Evolutionary conservation across 2,888 invertebrate species (phyloP).

Genomic region (Acleris sparsana): DNA sequence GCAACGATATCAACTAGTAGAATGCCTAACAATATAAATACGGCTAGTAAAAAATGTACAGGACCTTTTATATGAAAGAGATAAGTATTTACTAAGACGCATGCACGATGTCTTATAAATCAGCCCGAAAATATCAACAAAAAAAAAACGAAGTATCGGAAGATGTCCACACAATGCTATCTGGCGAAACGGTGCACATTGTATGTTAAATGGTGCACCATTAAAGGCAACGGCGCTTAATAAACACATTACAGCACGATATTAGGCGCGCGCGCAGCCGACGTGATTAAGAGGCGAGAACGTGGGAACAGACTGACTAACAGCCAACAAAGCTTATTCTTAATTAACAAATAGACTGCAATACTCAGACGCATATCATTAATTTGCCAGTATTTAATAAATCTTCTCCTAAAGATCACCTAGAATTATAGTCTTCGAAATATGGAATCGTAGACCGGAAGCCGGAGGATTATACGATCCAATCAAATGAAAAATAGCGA

Average conservation of each 20-base stretch:
- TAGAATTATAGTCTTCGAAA: not conserved
- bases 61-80: not conserved
- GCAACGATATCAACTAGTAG: conserved; percentile 54
- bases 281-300: conserved; percentile 73
- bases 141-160: not conserved
- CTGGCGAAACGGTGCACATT: conserved; percentile 73
- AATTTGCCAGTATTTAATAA: conserved; percentile 24
- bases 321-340: conserved; percentile 42
- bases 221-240: conserved; percentile 78
- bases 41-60: conserved; percentile 28
- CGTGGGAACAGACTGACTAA: conserved; percentile 74
- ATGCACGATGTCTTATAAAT: too few relatives aligned
- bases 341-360: conserved; percentile 55
- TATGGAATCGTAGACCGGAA: conserved; percentile 8
- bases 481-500: conserved; percentile 55
- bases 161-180: conserved; percentile 58
- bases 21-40: conserved; percentile 42
- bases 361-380: conserved; percentile 44
- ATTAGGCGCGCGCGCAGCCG: conserved; percentile 75
- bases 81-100: not conserved
- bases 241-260: conserved; percentile 80
- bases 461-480: conserved; percentile 51
- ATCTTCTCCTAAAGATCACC: not conserved
- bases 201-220: conserved; percentile 76
- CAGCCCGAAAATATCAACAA: too few relatives aligned